Evolutionary conservation across 2,113 vertebrate species (phyloP).

Genomic region (Rhinolophus ferrumequinum): DNA sequence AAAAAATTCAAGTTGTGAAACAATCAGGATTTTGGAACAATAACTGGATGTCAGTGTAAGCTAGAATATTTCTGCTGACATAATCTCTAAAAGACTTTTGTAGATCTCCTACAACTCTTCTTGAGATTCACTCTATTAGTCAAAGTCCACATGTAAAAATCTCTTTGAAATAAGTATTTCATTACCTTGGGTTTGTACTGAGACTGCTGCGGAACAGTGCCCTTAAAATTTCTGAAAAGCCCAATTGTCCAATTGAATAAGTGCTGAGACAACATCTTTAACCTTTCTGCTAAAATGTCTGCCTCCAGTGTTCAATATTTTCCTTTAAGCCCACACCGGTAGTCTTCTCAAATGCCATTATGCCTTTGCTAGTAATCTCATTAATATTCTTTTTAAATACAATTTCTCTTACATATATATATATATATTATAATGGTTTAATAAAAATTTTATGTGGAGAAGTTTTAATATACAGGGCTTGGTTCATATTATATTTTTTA

Average conservation of each 20-base stretch:
- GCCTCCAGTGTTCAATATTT: background rate
- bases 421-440: constrained; percentile 22
- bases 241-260: background rate
- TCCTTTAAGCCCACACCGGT: background rate
- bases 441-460: background rate
- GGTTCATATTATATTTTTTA: background rate
- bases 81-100: background rate
- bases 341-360: background rate
- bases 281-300: background rate
- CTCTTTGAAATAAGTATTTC: background rate
- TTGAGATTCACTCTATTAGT: background rate
- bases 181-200: background rate
- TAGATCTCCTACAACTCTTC: background rate
- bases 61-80: background rate
- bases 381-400: background rate
- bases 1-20: background rate
- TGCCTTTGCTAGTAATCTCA: background rate
- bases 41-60: background rate
- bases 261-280: background rate
- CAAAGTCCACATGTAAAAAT: background rate
- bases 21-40: background rate
- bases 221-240: background rate
- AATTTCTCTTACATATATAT: background rate
- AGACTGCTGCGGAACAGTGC: background rate
- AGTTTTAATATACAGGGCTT: background rate